phyloP scores from a whole-genome alignment of 2,888 invertebrate species.

The Meteorus colon region DNA sequence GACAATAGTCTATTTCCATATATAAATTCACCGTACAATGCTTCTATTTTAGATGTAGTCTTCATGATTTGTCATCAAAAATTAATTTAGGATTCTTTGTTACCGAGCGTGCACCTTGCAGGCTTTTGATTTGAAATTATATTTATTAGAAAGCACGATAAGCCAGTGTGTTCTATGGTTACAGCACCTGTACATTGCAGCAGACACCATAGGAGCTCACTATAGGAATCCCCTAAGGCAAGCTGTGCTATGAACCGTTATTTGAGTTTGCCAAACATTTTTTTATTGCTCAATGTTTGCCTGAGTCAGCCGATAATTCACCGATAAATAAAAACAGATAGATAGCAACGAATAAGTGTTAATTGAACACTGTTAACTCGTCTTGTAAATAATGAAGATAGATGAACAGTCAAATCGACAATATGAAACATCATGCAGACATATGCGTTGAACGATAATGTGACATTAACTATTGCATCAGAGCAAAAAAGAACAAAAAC shows the following conservation, averaged over 20 bases:
- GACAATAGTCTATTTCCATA: slow-evolving; percentile 6
- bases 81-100: slow-evolving; percentile 27
- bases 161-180: slow-evolving; percentile 76
- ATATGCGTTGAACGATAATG: background rate
- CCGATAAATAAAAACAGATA: background rate
- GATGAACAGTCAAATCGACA: background rate
- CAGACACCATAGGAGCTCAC: slow-evolving; percentile 79
- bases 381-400: background rate
- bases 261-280: slow-evolving; percentile 63
- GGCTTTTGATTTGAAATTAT: slow-evolving; percentile 50
- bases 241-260: slow-evolving; percentile 75
- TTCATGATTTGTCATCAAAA: background rate
- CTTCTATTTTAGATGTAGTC: background rate
- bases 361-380: slow-evolving; percentile 10
- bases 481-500: slow-evolving; percentile 51
- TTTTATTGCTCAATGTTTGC: slow-evolving; percentile 55
- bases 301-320: slow-evolving; percentile 34
- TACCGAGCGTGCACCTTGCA: slow-evolving; percentile 47
- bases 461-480: background rate
- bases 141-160: slow-evolving; percentile 62
- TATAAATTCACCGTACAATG: background rate
- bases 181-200: slow-evolving; percentile 81
- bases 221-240: slow-evolving; percentile 87
- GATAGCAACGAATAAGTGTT: slow-evolving; percentile 26
- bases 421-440: background rate